A percentile compares a stretch with the other conserved stretches of the same genome.
Evolutionary conservation across 2,113 vertebrate species (phyloP).

Genomic region (Pedionomus torquatus): DNA sequence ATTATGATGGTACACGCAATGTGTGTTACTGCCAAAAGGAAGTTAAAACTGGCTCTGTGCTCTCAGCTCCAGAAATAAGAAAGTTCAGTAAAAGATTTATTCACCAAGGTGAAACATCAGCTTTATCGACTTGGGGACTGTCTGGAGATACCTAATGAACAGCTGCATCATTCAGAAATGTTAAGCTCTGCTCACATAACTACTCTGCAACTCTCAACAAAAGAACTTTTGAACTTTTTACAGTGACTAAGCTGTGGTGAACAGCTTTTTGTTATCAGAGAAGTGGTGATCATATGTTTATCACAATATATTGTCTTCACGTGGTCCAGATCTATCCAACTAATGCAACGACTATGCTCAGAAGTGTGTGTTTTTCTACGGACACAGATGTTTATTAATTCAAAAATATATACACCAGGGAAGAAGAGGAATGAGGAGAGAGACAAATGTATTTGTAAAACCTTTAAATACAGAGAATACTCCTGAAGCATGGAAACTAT

Average conservation of each 20-base stretch:
- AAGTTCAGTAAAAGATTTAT: neutral
- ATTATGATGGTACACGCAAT: rapidly evolving
- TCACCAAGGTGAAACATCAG: rapidly evolving
- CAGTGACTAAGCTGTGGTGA: neutral
- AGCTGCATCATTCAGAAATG: neutral
- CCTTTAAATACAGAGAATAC: neutral
- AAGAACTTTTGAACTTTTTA: neutral
- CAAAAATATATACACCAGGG: rapidly evolving
- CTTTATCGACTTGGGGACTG: neutral
- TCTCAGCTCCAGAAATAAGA: neutral
- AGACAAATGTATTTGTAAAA: neutral
- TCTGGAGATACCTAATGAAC: neutral
- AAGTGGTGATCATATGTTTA: rapidly evolving
- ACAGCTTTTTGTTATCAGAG: neutral
- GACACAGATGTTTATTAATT: neutral
- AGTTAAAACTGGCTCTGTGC: neutral
- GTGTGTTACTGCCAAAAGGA: neutral
- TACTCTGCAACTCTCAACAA: neutral
- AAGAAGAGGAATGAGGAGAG: neutral
- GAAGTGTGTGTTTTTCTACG: neutral
- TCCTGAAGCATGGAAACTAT: neutral
- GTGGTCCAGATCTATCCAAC: neutral
- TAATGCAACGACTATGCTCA: rapidly evolving
- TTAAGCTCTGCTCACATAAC: neutral
- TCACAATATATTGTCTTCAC: neutral